Evolutionary conservation across 2,797 vertebrate genomes (phyloP), one percentile per base, ranked within the genome.

Genomic region (Carapus acus): DNA sequence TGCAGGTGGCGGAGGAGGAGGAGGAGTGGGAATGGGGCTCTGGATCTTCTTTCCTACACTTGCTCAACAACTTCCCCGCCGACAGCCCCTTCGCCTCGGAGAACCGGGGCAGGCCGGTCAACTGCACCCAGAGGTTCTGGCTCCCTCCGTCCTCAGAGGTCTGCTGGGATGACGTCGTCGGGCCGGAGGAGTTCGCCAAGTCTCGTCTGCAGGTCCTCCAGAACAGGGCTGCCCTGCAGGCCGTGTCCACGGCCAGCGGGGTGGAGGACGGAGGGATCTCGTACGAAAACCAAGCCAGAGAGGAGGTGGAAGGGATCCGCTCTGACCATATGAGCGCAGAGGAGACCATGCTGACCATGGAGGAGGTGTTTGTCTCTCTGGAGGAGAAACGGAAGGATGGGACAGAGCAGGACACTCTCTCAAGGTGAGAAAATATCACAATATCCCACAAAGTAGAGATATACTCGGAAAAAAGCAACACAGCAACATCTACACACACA

Each of bases 81-180:
- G 88, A 91, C 74, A 88, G 88, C 54, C 85, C 87, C 22, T 85
- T 88, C n/a, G 5, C 79, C 12, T 73, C 74, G 3, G 86, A 86
- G 55, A 69, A 64, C 6, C 67, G 79, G 1, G 82, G 62, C 17
- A 68, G 69, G 31, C 68, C 73, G 1, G 75, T 76, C 37, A 91
- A 91, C 82, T 91, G 89, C 73, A 85, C 71, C 16, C 88, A 89
- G 60, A 84, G 80, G 34, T 89, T 87, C 76, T 85, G 83, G 87
- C 68, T 91, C 27, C 89, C 89, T 1, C 76, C 86, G 0, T 74
- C 83, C 43, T 58, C 80, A 15, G 58, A 71, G 0, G 61, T 84
- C 58, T 90, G 88, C 61, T 85, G 87, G 88, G 86, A 87, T 17
- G 71, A 86, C 67, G 58, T 86, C 4, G 88, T 73, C 1, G 82